Conservation (phyloP, 1,140 invertebrate species). For the Micrasema longulum region DNA sequence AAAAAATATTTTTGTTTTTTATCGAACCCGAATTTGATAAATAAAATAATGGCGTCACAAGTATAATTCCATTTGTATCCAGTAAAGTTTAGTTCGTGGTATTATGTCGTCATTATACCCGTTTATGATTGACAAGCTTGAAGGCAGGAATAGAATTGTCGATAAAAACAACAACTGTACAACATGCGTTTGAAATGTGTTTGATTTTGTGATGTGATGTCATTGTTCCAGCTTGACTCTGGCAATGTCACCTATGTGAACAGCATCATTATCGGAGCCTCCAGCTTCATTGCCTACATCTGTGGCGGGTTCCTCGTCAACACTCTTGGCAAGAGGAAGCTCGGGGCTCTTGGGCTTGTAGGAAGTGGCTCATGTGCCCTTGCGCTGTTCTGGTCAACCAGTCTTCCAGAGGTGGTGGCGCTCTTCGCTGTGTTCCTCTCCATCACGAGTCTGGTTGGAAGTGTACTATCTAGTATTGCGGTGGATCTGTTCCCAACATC, state of each 20-base stretch:
- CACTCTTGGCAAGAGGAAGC: slow-evolving; percentile 65
- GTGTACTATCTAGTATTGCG: slow-evolving; percentile 67
- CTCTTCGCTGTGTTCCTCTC: slow-evolving; percentile 69
- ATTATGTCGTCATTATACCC: too few relatives aligned
- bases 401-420: slow-evolving; percentile 59
- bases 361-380: slow-evolving; percentile 59
- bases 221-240: slow-evolving; percentile 55
- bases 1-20: too few relatives aligned
- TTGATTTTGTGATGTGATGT: too few relatives aligned
- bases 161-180: too few relatives aligned
- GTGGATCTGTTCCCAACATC: slow-evolving; percentile 72
- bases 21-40: too few relatives aligned
- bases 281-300: slow-evolving; percentile 66
- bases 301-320: slow-evolving; percentile 63
- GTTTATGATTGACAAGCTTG: too few relatives aligned
- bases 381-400: slow-evolving; percentile 64
- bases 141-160: too few relatives aligned
- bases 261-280: slow-evolving; percentile 67
- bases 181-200: too few relatives aligned
- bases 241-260: slow-evolving; percentile 69
- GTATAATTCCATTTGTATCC: too few relatives aligned
- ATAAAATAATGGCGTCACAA: too few relatives aligned
- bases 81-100: too few relatives aligned
- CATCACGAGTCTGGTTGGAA: slow-evolving; percentile 66
- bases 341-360: slow-evolving; percentile 62